phyloP scores from a whole-genome alignment of 2,888 invertebrate genomes.

The Cantharis rustica region DNA sequence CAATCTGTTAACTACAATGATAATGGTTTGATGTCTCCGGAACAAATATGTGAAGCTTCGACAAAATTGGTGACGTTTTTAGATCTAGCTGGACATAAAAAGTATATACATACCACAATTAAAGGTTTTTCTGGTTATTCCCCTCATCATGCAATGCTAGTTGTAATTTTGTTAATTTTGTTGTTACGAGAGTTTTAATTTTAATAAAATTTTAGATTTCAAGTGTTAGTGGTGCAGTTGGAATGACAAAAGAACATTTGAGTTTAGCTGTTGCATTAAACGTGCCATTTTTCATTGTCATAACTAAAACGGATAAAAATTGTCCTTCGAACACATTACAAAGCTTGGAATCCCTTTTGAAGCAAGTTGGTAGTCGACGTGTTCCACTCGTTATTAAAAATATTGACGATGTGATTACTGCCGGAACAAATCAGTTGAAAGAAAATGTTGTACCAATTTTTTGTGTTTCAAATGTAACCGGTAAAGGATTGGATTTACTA shows the following conservation, averaged over 20 bases:
- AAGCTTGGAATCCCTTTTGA: conserved; percentile 66
- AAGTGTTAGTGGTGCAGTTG: conserved; percentile 77
- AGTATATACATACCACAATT: conserved; percentile 94
- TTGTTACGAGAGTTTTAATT: background rate
- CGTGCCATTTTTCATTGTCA: conserved; percentile 89
- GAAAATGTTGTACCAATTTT: conserved; percentile 78
- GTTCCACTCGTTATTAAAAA: conserved; percentile 69
- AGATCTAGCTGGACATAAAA: conserved; percentile 94
- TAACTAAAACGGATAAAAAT: conserved; percentile 93
- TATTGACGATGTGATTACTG: conserved; percentile 76
- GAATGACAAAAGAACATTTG: conserved; percentile 90
- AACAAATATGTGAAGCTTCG: conserved; percentile 91
- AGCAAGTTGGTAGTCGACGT: conserved; percentile 67
- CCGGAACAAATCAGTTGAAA: conserved; percentile 69
- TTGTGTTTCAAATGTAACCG: conserved; percentile 89
- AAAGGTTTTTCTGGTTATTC: conserved; percentile 92
- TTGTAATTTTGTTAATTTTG: conserved; percentile 58
- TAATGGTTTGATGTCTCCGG: conserved; percentile 87
- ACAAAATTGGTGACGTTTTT: conserved; percentile 93
- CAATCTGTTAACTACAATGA: conserved; percentile 88
- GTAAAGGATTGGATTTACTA: conserved; percentile 80
- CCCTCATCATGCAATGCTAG: conserved; percentile 89
- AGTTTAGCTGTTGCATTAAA: conserved; percentile 80
- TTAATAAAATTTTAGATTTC: conserved; percentile 64
- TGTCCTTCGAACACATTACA: conserved; percentile 60